Conservation (phyloP, 1,140 invertebrate genomes). For the Dinothrombium tinctorium region DNA sequence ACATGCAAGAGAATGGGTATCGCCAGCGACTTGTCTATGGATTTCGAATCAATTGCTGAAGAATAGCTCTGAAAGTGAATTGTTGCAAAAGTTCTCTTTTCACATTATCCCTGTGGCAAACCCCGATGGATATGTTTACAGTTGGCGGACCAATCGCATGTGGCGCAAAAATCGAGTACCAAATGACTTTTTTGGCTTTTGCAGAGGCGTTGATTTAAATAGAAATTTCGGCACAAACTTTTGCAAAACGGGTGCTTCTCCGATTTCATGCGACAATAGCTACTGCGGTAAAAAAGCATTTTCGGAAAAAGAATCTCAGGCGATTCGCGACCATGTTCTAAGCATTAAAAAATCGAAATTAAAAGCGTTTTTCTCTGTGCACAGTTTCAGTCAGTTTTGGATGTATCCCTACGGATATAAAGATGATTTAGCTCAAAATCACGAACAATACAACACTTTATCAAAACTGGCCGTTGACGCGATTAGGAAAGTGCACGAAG, state of each 20-base stretch:
- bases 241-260: too few relatives aligned
- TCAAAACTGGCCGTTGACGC: too few relatives aligned
- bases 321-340: too few relatives aligned
- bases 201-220: neutral
- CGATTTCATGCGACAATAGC: too few relatives aligned
- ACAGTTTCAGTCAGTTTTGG: neutral
- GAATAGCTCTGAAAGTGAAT: too few relatives aligned
- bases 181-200: neutral
- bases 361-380: too few relatives aligned
- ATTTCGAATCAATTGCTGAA: conserved; percentile 18
- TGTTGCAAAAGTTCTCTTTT: neutral
- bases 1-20: conserved; percentile 47
- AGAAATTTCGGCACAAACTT: conserved; percentile 2
- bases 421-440: neutral
- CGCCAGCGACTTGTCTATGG: conserved; percentile 37
- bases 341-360: too few relatives aligned
- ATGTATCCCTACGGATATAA: neutral
- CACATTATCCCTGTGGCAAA: neutral
- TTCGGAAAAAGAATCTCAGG: too few relatives aligned
- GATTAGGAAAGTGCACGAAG: too few relatives aligned
- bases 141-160: neutral
- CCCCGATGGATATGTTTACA: neutral
- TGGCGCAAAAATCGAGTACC: neutral
- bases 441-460: too few relatives aligned
- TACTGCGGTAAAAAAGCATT: too few relatives aligned